Base-by-base conservation (phyloP, 2,888 invertebrate species). In the Stenurella melanura region DNA sequence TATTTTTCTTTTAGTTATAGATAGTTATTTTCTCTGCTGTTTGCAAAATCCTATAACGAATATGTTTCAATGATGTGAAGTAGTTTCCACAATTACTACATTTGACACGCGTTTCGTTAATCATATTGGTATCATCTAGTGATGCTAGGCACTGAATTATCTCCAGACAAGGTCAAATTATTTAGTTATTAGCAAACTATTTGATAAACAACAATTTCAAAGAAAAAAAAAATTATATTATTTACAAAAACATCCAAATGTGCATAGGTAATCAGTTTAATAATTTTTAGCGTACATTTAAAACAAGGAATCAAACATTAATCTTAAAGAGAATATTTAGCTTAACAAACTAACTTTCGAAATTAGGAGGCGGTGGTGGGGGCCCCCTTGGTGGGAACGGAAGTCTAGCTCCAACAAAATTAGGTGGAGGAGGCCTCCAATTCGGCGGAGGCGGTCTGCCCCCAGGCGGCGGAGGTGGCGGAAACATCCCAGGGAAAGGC, bases 301-400 rank as follows among this genome's bases (percentile, higher is more conserved):
- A 66, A 66, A 66, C 42, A n/a, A 0, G 6, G 50, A n/a, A 34
- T 7, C 30, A 34, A 63, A 18, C 18, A 38, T 11, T 38, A 2
- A 30, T 30, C 21, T n/a, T 17, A 15, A 50, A 58, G 70, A 70
- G 74, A 42, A 67, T 58, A 74, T 57, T 38, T 56, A n/a, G 6
- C 18, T 34, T 60, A 56, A 12, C 54, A 12, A 26, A 66, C 60
- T 69, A 78, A 50, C 74, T 60, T 26, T 74, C 82, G 76, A 80
- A 81, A 75, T 54, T 80, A 18, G 91, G 92, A 34, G 94, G 93
- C 10, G 95, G 95, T 80, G 94, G 95, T 0, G 94, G 94, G 0
- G 94, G 93, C 54, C 94, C 93, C 81, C 94, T 92, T 56, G 94
- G 94, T 7, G 94, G 94, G 79, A 94, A 92, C 0, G 92, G 90